Evolutionary conservation across 2,797 vertebrate species (phyloP), one percentile per base, ranked within the genome.

Genomic region (Schizothorax lantsangensis): DNA sequence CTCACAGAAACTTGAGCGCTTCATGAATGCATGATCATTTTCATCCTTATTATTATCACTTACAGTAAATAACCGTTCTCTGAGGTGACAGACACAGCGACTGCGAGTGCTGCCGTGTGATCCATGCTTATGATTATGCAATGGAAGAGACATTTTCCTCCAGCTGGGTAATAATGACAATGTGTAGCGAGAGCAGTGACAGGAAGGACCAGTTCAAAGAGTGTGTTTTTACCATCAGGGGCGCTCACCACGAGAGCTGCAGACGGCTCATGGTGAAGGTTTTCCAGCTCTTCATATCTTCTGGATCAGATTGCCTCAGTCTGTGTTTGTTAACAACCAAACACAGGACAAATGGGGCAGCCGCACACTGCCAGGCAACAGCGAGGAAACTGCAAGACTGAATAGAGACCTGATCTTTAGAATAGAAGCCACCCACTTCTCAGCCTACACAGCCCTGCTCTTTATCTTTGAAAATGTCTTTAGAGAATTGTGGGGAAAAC

Each of bases 391-490:
- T 26, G 68, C 62, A 26, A 47, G 26, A 40, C 36, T 77, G 33
- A 88, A 88, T 57, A 49, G 74, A 83, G 69, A 79, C 11, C 4
- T 81, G 86, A 43, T 84, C 33, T 81, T 86, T 73, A 52, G 69
- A 88, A 87, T 86, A 81, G 73, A 79, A 87, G 36, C 82, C 85
- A 81, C 85, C 87, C 82, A 88, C 87, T 78, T 84, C 75, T 57
- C 87, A 84, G 33, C 78, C 77, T 17, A 86, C 88, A 69, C 81
- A 36, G 21, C 40, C 54, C 23, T 80, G 52, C 75, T 82, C 84
- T 71, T 80, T 64, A 38, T 49, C 79, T 90, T 90, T 87, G 23
- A 74, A 81, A 47, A 26, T 83, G 38, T 81, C 66, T 52, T 81
- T 68, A 3, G 47, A 81, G 59, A 74, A 47, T 57, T 85, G 86